phyloP scores from a whole-genome alignment of 2,888 invertebrate species.

The Eupeodes luniger region DNA sequence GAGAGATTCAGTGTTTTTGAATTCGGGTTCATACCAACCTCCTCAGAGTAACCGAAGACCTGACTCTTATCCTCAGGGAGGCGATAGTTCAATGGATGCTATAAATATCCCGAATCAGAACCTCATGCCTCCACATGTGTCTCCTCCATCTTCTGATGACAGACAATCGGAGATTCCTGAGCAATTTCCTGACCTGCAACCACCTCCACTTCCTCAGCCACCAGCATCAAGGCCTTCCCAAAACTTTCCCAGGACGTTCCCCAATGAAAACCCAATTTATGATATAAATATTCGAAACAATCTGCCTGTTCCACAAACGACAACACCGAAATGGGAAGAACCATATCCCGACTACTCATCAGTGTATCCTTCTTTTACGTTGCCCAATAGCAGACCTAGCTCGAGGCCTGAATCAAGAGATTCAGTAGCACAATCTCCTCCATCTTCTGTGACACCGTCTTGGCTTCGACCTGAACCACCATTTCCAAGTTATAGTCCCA shows the following conservation, averaged over 20 bases:
- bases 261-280: not conserved
- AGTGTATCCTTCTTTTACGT: conserved; percentile 37
- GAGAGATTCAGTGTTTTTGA: not conserved
- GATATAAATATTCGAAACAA: not conserved
- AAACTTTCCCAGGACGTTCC: not conserved
- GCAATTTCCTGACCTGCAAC: not conserved
- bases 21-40: not conserved
- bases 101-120: conserved; percentile 53
- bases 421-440: conserved; percentile 17
- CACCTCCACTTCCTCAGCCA: not conserved
- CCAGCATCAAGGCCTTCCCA: not conserved
- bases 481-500: not conserved
- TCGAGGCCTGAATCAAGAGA: not conserved
- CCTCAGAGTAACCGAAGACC: conserved; percentile 9
- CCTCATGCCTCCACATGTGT: conserved; percentile 65
- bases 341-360: conserved; percentile 28
- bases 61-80: not conserved
- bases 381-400: not conserved
- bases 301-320: not conserved
- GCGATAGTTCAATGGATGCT: conserved; percentile 39
- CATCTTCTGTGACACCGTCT: conserved; percentile 18
- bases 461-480: not conserved
- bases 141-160: conserved; percentile 16
- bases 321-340: conserved; percentile 14
- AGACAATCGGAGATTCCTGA: conserved; percentile 33